Percentiles rank a stretch among this genome's conserved stretches.
Conservation (phyloP, 2,888 invertebrate genomes). For the Phyllotreta cruciferae region DNA sequence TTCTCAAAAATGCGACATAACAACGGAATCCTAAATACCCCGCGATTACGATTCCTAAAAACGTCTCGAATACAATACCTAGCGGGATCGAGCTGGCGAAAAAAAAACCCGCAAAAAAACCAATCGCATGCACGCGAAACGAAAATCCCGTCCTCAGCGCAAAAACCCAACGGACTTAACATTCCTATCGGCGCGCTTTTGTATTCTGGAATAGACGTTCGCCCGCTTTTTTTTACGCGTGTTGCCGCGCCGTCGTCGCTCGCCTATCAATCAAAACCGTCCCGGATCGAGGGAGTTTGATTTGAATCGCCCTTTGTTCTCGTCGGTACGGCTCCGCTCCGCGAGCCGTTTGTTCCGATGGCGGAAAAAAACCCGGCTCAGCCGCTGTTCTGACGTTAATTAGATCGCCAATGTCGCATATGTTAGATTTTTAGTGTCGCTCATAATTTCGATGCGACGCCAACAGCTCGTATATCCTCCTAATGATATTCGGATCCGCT, state of each 20-base stretch:
- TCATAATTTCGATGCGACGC: slow-evolving; percentile 46
- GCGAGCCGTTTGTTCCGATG: too few relatives aligned
- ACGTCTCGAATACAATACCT: slow-evolving; percentile 52
- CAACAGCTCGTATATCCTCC: slow-evolving; percentile 38
- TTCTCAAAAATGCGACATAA: slow-evolving; percentile 53
- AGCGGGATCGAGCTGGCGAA: slow-evolving; percentile 47
- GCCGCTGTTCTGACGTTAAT: slow-evolving; percentile 58
- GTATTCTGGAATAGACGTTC: slow-evolving; percentile 52
- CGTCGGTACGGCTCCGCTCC: too few relatives aligned
- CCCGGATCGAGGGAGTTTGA: slow-evolving; percentile 43
- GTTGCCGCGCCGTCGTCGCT: slow-evolving; percentile 59
- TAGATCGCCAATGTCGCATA: slow-evolving; percentile 57
- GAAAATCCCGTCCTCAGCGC: slow-evolving; percentile 45
- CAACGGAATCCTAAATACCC: slow-evolving; percentile 55
- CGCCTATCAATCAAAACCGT: slow-evolving; percentile 59
- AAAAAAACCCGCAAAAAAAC: too few relatives aligned
- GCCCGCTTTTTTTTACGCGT: slow-evolving; percentile 56
- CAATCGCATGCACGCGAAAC: too few relatives aligned
- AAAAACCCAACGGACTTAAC: slow-evolving; percentile 52
- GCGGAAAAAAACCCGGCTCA: slow-evolving; percentile 20
- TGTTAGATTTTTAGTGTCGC: slow-evolving; percentile 53
- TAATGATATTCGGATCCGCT: slow-evolving; percentile 37
- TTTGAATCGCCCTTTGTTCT: too few relatives aligned
- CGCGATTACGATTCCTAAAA: slow-evolving; percentile 55
- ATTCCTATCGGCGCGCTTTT: slow-evolving; percentile 57